These are phyloP conservation scores for Oreochromis tanganicae DNA, from an alignment of 2,113 vertebrate genomes.

Conservation along the genomic window DNA sequence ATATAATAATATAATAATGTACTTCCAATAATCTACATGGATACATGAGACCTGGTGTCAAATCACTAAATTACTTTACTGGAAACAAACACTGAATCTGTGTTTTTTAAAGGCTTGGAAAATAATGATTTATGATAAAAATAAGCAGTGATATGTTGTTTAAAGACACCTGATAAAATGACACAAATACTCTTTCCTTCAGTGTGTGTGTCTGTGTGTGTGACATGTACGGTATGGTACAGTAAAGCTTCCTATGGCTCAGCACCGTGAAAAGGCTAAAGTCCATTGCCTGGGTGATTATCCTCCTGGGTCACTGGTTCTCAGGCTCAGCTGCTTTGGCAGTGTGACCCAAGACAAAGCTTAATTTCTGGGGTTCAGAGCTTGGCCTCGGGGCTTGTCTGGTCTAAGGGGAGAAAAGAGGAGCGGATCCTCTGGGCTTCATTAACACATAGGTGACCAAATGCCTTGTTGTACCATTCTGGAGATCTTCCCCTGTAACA, in stretches of 20 bases:
- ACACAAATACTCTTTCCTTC: neutral
- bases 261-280: conserved; percentile 24
- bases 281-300: neutral
- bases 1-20: neutral
- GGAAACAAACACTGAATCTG: neutral
- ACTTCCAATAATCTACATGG: neutral
- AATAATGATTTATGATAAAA: conserved; percentile 6
- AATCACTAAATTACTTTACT: neutral
- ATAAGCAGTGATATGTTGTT: neutral
- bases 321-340: neutral
- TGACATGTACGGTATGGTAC: conserved; percentile 3
- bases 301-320: neutral
- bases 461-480: conserved; percentile 97
- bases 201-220: conserved; percentile 19
- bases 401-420: conserved; percentile 83
- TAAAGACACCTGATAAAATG: neutral
- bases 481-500: conserved; percentile 85
- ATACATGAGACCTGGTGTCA: neutral
- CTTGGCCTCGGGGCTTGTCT: conserved; percentile 85
- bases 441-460: conserved; percentile 86
- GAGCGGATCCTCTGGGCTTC: conserved; percentile 87
- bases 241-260: conserved; percentile 7
- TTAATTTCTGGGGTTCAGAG: conserved; percentile 68
- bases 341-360: neutral
- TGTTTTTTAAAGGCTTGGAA: neutral